Base-by-base conservation (phyloP, 2,888 invertebrate species). In the Synergus umbraculus region DNA sequence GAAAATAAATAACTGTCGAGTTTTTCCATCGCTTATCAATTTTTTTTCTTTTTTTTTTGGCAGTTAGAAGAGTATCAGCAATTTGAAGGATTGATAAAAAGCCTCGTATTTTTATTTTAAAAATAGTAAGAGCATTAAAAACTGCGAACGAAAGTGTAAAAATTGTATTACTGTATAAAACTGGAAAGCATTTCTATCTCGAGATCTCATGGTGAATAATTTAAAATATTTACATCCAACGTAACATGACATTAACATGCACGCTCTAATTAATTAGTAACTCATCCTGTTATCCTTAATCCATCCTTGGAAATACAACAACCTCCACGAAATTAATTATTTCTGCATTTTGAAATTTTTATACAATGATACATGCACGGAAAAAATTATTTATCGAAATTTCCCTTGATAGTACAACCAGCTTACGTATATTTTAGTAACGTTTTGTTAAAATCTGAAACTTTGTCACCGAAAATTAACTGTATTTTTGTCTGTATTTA, bases 131-230 rank as follows among this genome's bases (percentile, higher is more conserved):
- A 58, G 18, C 9, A 58, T 8, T 15, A 8, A 13, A 46, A 58
- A 3, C 58, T 7, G 15, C 4, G 4, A 49, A 0, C 13, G 15
- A 4, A 66, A 66, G 10, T 67, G 18, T 44, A 44, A 22, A 67
- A 22, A 46, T 46, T 67, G 43, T 46, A 67, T 4, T 7, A 13
- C 46, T 67, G 22, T 12, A 43, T 7, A 46, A 67, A 44, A 44
- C 67, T 46, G 29, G 18, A 46, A 10, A 46, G 46, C 37, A 69
- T 37, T 69, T 69, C 46, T 49, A 49, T 46, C n/a, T n/a, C 29
- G 49, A 69, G n/a, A 69, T 69, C 49, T 69, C 49, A 69, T 37
- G 49, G 15, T 69, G 69, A 69, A 69, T 69, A 54, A 69, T 69
- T 54, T 37, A 54, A 37, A 69, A 49, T 37, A 69, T 69, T 54